Conservation (phyloP, 92 coral and sea anemone genomes). For the Isaurus tuberculatus region DNA sequence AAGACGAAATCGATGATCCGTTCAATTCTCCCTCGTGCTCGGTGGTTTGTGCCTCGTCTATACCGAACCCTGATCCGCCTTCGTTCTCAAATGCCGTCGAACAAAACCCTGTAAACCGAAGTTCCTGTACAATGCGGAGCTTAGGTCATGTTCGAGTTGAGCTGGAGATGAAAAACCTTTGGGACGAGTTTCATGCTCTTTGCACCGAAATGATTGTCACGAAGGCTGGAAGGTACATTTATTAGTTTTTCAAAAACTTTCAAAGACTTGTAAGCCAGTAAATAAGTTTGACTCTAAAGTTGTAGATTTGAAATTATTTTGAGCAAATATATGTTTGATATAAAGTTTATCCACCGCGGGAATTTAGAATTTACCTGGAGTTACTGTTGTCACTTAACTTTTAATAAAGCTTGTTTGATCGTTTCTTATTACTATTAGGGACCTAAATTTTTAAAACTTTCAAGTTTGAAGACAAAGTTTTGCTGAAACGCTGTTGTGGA, state of each 20-base stretch:
- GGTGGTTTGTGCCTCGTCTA: constrained; percentile 9
- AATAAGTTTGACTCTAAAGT: too few species aligned
- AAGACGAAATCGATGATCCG: constrained; percentile 65
- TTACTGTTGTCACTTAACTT: too few species aligned
- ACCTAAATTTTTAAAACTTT: too few species aligned
- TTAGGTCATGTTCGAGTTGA: constrained; percentile 91
- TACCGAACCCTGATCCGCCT: constrained; percentile 6
- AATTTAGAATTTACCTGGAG: background rate
- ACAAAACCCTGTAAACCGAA: constrained; percentile 29
- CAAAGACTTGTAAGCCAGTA: too few species aligned
- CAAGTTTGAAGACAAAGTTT: too few species aligned
- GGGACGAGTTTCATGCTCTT: constrained; percentile 91
- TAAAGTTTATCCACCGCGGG: too few species aligned
- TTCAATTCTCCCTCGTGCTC: constrained; percentile 56
- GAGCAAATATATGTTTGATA: too few species aligned
- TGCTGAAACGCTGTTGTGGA: too few species aligned
- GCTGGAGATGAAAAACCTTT: constrained; percentile 93
- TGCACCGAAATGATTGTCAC: constrained; percentile 98
- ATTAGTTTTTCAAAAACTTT: background rate
- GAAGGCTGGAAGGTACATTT: constrained; percentile 93
- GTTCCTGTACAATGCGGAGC: constrained; percentile 57
- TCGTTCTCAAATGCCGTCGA: constrained; percentile 39
- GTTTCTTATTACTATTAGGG: too few species aligned
- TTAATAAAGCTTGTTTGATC: too few species aligned
- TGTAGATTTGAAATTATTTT: too few species aligned